Evolutionary conservation across 2,113 vertebrate species (phyloP), one percentile per base, ranked within the genome.

Genomic region (Larimichthys polyactis): DNA sequence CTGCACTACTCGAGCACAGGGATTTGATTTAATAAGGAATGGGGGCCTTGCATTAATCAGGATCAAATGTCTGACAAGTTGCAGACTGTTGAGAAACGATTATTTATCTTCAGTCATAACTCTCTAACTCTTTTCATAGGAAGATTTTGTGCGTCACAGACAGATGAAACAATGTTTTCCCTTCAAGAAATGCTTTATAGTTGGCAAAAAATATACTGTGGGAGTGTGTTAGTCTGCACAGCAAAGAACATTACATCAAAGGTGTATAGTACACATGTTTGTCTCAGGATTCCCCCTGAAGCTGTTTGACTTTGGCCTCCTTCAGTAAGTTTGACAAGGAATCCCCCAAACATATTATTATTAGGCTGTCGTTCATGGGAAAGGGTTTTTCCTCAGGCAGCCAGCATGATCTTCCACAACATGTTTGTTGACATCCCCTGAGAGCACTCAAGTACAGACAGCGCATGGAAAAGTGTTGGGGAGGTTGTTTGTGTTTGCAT

Each of bases 191-290:
- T 40, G 2, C 59, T 78, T 65, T 10, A 75, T 24, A 62, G n/a
- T 11, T 46, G 9, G 4, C 12, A 8, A 82, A 69, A 48, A 69
- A 43, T 55, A 49, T 52, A 58, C 16, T 57, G 52, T 29, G 27
- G 19, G 17, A 60, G 71, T 17, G 22, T 4, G 27, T 78, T 51
- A 32, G 20, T 75, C 51, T 44, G 29, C 69, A 81, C 57, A 66
- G 69, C 59, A 49, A 10, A 67, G 54, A 80, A 75, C 27, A 58
- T 79, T 62, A 55, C 71, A 71, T 81, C 78, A 90, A 84, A 92
- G 66, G 2, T 59, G 44, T 12, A 46, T 20, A 24, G 16, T 20
- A 51, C 40, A 74, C 58, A 48, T 48, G 19, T 59, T 55, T 51
- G 57, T 55, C 80, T 66, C 46, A 16, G 75, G 52, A 72, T 79